These are phyloP conservation scores for Acestrorhynchus altus DNA, from an alignment of 2,797 vertebrate genomes.

Conservation along the genomic window DNA sequence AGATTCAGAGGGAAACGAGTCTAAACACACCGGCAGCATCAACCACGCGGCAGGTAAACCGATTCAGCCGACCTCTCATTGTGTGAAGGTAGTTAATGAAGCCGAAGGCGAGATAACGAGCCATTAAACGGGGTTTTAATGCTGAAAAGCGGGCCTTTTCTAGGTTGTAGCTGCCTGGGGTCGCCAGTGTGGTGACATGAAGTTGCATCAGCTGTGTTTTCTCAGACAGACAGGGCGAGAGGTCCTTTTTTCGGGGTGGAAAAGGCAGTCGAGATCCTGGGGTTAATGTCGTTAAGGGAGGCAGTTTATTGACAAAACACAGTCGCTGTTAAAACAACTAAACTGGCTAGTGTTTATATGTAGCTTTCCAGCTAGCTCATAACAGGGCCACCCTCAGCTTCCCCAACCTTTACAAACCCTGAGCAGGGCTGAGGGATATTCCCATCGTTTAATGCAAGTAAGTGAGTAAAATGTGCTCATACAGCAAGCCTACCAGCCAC, in stretches of 20 bases:
- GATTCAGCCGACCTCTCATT: neutral
- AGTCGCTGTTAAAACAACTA: neutral
- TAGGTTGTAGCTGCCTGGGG: neutral
- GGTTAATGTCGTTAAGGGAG: too few species aligned
- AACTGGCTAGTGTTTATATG: neutral
- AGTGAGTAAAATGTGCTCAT: too few species aligned
- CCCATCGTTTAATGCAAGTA: too few species aligned
- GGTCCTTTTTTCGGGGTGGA: too few species aligned
- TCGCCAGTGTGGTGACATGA: neutral
- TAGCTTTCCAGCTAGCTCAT: neutral
- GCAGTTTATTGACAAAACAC: neutral
- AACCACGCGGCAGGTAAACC: constrained; percentile 46
- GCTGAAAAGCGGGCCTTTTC: neutral
- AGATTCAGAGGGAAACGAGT: constrained; percentile 70
- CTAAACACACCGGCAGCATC: constrained; percentile 57
- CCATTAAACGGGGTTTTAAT: neutral
- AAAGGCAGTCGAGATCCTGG: too few species aligned
- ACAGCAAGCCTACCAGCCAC: too few species aligned
- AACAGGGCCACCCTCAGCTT: too few species aligned
- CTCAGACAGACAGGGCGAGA: neutral
- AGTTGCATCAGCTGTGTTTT: constrained; percentile 41
- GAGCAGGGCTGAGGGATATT: too few species aligned
- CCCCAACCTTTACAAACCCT: too few species aligned
- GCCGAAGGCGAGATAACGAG: neutral
- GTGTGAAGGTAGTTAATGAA: neutral